These are phyloP conservation scores for Spermophilus dauricus DNA, from an alignment of 2,113 vertebrate species.

Conservation along the genomic window DNA sequence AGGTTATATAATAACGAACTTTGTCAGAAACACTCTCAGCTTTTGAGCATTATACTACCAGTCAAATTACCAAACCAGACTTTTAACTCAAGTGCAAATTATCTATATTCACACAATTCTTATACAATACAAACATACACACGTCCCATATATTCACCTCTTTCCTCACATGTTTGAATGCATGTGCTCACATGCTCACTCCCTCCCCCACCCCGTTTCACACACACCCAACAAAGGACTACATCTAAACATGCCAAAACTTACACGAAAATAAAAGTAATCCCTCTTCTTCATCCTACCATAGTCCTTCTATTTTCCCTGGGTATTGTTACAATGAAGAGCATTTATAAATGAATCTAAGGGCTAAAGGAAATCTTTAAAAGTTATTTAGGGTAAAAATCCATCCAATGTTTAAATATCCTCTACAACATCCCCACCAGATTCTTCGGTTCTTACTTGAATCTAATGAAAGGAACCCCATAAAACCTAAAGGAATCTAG, in stretches of 20 bases:
- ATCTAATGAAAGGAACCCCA: background rate
- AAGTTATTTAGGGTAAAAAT: slow-evolving; percentile 14
- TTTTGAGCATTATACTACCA: background rate
- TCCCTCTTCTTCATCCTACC: background rate
- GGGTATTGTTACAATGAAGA: background rate
- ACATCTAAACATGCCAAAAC: background rate
- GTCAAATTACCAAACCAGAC: background rate
- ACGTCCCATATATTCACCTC: background rate
- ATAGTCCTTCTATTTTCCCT: background rate
- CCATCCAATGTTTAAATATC: background rate
- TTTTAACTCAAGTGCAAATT: background rate
- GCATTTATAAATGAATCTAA: background rate
- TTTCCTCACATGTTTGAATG: too few relatives aligned
- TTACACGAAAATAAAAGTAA: background rate
- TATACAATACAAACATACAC: background rate
- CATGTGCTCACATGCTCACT: too few relatives aligned
- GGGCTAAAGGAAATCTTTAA: background rate
- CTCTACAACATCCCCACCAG: background rate
- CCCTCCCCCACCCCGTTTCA: too few relatives aligned
- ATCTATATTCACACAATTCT: background rate
- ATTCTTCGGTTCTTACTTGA: background rate
- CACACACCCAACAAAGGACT: background rate
- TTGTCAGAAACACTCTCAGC: slow-evolving; percentile 1
- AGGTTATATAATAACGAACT: background rate
- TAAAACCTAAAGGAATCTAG: background rate